Base-by-base conservation (phyloP, 2,797 vertebrate species). In the Myotis pilosus region DNA sequence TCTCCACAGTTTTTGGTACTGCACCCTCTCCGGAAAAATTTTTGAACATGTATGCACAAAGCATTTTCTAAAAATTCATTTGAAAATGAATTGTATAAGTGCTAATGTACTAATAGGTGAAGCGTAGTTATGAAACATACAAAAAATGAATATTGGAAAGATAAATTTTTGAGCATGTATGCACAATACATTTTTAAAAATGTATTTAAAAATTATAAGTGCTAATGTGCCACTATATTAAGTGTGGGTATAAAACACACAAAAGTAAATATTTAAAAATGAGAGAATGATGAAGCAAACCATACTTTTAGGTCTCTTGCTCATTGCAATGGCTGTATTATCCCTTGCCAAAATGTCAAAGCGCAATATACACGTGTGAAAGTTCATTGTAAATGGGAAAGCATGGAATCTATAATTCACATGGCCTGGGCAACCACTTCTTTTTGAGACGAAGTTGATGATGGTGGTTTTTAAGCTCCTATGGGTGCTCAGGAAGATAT, bases 401-500 rank as follows among this genome's bases (percentile, higher is more conserved):
- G 16, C 4, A 0, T 28, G 33, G 64, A 79, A n/a, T 57, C 30
- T 20, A 5, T 12, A 12, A 7, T 47, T 64, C 41, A n/a, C 2
- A 4, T 1, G 15, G 2, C 13, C 16, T 36, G 16, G 75, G 36
- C 6, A n/a, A 13, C 20, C 1, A 6, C 19, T 53, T 49, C 30
- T 25, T 60, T 62, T 11, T 25, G 22, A 64, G 22, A 2, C 23
- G 7, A 4, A 47, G 6, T 6, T 23, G 30, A 19, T 20, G 47
- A 60, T 5, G 11, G 11, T 49, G 44, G 41, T 30, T 38, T 41
- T 74, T 28, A 17, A 62, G 41, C 53, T 28, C 3, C 0, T 15
- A 1, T 6, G 2, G 13, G 25, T 0, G 1, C n/a, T 44, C 33
- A 9, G 8, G 15, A 41, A 55, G 80, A 3, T 8, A 1, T 6